These are phyloP conservation scores for Potamilus streckersoni DNA, from an alignment of 1,140 invertebrate genomes.

Conservation along the genomic window DNA sequence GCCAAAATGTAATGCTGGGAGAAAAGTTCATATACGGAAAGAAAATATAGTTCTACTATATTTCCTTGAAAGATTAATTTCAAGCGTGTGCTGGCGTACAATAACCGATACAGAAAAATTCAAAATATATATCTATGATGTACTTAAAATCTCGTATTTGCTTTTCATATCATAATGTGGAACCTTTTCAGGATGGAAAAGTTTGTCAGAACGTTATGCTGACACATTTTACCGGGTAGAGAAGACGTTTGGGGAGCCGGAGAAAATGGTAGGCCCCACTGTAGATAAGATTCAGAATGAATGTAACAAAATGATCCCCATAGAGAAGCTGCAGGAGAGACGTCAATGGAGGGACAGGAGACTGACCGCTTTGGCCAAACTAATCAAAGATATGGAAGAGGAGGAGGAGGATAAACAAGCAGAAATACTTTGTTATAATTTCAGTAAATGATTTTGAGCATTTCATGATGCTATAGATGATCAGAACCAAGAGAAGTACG, in stretches of 20 bases:
- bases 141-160: background rate
- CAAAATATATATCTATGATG: background rate
- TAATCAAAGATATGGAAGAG: constrained; percentile 77
- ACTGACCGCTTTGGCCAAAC: constrained; percentile 81
- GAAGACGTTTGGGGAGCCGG: constrained; percentile 32
- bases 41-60: too few relatives aligned
- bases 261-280: constrained; percentile 38
- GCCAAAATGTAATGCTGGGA: too few relatives aligned
- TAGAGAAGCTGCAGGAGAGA: constrained; percentile 80
- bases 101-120: background rate
- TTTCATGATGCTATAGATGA: too few relatives aligned
- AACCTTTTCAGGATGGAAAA: constrained; percentile 72
- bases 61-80: too few relatives aligned
- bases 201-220: constrained; percentile 80
- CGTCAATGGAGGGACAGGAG: constrained; percentile 87
- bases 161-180: constrained; percentile 11
- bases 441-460: too few relatives aligned
- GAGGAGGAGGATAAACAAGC: constrained; percentile 24
- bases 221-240: constrained; percentile 48
- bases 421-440: too few relatives aligned
- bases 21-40: too few relatives aligned
- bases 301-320: constrained; percentile 70
- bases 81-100: background rate
- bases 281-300: constrained; percentile 45
- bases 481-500: too few relatives aligned